Conservation (phyloP, 2,113 vertebrate genomes). For the Ameiurus melas region DNA sequence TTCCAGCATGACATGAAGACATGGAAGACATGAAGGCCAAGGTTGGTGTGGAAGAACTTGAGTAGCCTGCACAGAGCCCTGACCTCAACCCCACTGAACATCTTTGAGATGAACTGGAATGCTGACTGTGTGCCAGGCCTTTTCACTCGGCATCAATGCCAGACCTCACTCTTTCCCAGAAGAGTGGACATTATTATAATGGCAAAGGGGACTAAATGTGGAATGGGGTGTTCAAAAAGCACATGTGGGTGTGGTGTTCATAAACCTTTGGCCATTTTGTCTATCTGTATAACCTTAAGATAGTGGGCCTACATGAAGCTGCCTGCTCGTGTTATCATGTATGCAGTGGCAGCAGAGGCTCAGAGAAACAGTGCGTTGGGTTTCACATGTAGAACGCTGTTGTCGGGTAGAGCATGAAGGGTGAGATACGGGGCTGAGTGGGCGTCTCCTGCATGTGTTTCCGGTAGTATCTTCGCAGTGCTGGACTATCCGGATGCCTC, state of each 20-base stretch:
- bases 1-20: neutral
- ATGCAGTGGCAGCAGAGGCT: neutral
- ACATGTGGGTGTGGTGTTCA: neutral
- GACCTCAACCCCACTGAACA: neutral
- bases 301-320: neutral
- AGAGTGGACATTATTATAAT: neutral
- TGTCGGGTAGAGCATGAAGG: constrained; percentile 67
- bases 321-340: neutral
- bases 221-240: neutral
- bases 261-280: neutral
- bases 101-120: neutral
- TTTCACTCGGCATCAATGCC: neutral
- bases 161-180: neutral
- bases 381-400: constrained; percentile 67
- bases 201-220: neutral
- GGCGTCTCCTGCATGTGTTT: constrained; percentile 68
- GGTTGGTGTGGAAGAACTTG: neutral
- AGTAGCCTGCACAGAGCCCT: neutral
- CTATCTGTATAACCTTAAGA: neutral
- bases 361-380: neutral
- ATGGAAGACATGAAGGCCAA: too few species aligned
- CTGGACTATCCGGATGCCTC: constrained; percentile 71
- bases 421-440: constrained; percentile 57
- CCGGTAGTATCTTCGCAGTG: constrained; percentile 71
- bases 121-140: neutral